Conservation (phyloP, 2,113 vertebrate genomes). For the Anarhynchus alexandrinus region DNA sequence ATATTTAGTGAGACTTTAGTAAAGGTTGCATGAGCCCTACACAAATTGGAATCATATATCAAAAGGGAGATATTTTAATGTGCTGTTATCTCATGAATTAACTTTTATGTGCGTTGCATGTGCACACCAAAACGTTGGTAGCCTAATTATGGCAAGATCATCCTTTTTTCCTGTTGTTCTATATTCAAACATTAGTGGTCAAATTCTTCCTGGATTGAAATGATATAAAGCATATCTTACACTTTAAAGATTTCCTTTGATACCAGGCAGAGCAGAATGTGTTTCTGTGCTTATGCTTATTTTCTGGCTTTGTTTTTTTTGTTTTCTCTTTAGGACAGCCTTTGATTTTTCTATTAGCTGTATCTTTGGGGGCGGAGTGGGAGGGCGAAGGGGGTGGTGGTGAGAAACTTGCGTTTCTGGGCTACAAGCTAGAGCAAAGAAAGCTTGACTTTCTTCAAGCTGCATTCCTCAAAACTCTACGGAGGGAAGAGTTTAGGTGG, state of each 20-base stretch:
- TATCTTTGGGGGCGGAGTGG: neutral
- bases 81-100: neutral
- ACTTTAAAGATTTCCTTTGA: neutral
- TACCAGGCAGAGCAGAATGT: neutral
- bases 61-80: neutral
- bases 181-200: neutral
- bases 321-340: neutral
- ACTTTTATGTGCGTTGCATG: neutral
- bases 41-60: neutral
- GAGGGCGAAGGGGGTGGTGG: rapidly evolving
- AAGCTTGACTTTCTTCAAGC: neutral
- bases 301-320: neutral
- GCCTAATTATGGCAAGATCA: neutral
- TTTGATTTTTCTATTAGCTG: neutral
- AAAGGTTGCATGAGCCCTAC: neutral
- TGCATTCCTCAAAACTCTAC: neutral
- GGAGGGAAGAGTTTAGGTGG: neutral
- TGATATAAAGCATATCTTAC: neutral
- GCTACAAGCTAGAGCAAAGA: neutral
- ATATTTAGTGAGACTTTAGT: neutral
- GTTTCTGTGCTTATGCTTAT: neutral
- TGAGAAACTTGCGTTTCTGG: neutral
- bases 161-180: neutral
- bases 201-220: neutral
- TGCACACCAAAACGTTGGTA: neutral